Evolutionary conservation across 2,797 vertebrate species (phyloP), one percentile per base, ranked within the genome.

Genomic region (Bovichtus diacanthus): DNA sequence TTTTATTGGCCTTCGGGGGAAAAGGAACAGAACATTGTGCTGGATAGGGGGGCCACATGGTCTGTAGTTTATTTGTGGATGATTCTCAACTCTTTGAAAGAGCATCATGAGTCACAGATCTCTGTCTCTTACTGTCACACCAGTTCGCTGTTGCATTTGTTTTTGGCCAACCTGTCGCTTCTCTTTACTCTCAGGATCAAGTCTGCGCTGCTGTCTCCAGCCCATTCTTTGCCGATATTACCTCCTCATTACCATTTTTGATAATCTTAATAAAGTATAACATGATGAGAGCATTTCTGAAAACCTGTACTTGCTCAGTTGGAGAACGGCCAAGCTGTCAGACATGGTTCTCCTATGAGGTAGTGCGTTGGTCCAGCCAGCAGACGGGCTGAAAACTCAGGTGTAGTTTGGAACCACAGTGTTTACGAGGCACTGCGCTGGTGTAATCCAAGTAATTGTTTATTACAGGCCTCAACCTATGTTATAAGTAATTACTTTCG

Each of bases 361-460:
- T 90, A 88, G 82, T 76, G 79, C 25, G 23, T 74, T 74, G 29
- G 78, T 80, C 21, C 61, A 16, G 74, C 47, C 51, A 64, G 80
- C 88, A 89, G 87, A 88, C 84, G 34, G 76, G 43, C 81, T 80
- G 55, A 88, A 81, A 87, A 88, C 84, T 90, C 92, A 93, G 88
- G 89, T 93, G 85, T 82, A 87, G 85, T 84, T 87, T 69, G 39
- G 82, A 86, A 53, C 78, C 15, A 0, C 47, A 23, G 88, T 83
- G 87, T 94, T 92, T 91, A 93, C 9, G 88, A 89, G 88, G 80
- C 84, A 67, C 55, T 72, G 68, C 59, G 21, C 84, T 71, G 71
- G 82, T 86, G 88, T 87, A 93, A 92, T 92, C 90, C 85, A 82
- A 91, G 86, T 90, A 88, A 93, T 92, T 92, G 90, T 92, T 91